Evolutionary conservation across 2,113 vertebrate species (phyloP).

Genomic region (Eptesicus fuscus): DNA sequence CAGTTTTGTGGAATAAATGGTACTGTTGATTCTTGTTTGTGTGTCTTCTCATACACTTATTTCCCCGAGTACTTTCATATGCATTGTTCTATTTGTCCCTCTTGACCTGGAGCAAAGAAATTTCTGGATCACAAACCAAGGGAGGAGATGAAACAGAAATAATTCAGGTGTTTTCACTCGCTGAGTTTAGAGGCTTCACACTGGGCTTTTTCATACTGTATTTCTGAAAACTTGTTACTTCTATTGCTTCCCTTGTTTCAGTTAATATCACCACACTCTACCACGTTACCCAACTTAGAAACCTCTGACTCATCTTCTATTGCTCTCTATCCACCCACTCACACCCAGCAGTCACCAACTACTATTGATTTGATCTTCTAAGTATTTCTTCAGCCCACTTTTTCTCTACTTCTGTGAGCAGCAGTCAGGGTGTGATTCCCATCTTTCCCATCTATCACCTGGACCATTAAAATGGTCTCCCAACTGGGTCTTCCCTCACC

Average conservation of each 20-base stretch:
- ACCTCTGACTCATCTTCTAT: slow-evolving; percentile 9
- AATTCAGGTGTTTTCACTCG: not conserved
- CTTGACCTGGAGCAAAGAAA: not conserved
- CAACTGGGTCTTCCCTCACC: not conserved
- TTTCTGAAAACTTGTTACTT: not conserved
- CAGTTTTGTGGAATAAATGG: not conserved
- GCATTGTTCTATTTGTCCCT: not conserved
- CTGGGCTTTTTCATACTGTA: not conserved
- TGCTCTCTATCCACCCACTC: not conserved
- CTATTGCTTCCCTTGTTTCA: not conserved
- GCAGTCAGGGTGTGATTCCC: not conserved
- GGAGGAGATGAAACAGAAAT: not conserved
- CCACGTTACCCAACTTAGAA: not conserved
- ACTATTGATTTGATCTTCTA: not conserved
- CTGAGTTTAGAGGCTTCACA: not conserved
- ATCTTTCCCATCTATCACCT: not conserved
- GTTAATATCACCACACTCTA: not conserved
- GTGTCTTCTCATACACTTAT: not conserved
- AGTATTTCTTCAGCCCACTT: not conserved
- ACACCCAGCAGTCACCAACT: not conserved
- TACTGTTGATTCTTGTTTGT: not conserved
- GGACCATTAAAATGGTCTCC: not conserved
- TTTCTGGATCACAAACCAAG: not conserved
- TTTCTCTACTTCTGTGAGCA: not conserved
- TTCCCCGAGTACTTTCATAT: not conserved